Evolutionary conservation across 1,140 invertebrate species (phyloP).

Genomic region (Diachasma alloeum): DNA sequence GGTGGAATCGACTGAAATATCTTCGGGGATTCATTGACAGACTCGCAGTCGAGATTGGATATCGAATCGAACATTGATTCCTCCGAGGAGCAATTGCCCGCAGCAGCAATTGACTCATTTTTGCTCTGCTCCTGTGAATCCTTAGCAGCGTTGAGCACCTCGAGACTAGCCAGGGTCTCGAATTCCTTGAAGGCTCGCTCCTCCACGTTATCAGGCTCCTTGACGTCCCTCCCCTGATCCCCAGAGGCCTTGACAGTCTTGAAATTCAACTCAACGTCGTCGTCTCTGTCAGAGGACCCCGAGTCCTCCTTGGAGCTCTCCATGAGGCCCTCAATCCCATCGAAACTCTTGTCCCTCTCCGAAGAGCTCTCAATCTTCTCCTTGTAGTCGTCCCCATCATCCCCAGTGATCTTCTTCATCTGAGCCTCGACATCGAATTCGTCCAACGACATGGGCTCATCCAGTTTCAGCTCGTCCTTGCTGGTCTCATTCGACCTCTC

Average conservation of each 20-base stretch:
- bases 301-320: conserved; percentile 63
- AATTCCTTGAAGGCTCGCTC: conserved; percentile 44
- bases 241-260: not conserved
- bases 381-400: conserved; percentile 59
- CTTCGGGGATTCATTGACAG: conserved; percentile 36
- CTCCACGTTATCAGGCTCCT: conserved; percentile 4
- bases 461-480: not conserved
- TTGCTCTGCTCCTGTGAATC: conserved; percentile 15
- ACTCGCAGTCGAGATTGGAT: conserved; percentile 44
- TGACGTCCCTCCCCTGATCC: not conserved
- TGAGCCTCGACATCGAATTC: conserved; percentile 62
- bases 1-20: conserved; percentile 57
- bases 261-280: not conserved
- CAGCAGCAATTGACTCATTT: conserved; percentile 17
- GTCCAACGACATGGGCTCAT: conserved; percentile 45
- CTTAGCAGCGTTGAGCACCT: not conserved
- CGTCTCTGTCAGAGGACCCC: conserved; percentile 36
- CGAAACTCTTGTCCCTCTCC: conserved; percentile 54
- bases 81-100: conserved; percentile 31
- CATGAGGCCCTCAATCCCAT: conserved; percentile 60
- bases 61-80: conserved; percentile 48
- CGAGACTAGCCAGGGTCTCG: conserved; percentile 10
- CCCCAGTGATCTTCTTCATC: conserved; percentile 61
- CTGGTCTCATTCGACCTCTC: not conserved
- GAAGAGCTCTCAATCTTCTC: conserved; percentile 50